Evolutionary conservation across 2,888 invertebrate species (phyloP).

Genomic region (Drosophila meridionalis): DNA sequence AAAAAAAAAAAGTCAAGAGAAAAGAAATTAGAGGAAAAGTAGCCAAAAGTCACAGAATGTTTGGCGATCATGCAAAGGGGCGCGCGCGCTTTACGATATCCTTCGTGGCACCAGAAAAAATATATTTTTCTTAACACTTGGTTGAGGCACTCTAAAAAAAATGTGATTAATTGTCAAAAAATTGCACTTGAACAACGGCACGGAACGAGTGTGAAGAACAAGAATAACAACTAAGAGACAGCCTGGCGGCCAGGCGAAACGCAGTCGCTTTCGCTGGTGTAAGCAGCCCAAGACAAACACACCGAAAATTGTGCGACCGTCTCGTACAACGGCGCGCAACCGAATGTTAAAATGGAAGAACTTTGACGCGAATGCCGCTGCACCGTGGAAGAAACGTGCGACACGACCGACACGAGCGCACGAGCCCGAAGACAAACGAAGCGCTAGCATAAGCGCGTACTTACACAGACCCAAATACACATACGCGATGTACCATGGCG

Average conservation of each 20-base stretch:
- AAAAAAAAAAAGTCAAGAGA: neutral
- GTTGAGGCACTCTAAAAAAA: slow-evolving; percentile 63
- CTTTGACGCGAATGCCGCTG: slow-evolving; percentile 55
- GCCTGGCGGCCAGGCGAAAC: slow-evolving; percentile 49
- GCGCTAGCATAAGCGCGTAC: slow-evolving; percentile 26
- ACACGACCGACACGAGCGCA: slow-evolving; percentile 21
- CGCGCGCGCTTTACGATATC: slow-evolving; percentile 28
- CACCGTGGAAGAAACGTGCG: slow-evolving; percentile 35
- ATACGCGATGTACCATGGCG: slow-evolving; percentile 39
- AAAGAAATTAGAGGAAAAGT: neutral
- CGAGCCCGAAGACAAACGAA: slow-evolving; percentile 27
- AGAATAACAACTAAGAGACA: slow-evolving; percentile 32
- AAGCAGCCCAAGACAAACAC: slow-evolving; percentile 50
- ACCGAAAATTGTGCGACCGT: slow-evolving; percentile 84
- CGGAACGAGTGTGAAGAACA: slow-evolving; percentile 29
- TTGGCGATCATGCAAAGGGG: slow-evolving; percentile 38
- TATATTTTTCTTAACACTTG: slow-evolving; percentile 38
- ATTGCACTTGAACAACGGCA: slow-evolving; percentile 42
- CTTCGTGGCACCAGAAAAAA: slow-evolving; percentile 37
- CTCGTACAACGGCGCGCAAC: slow-evolving; percentile 85
- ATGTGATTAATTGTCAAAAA: slow-evolving; percentile 17
- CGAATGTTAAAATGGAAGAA: slow-evolving; percentile 82
- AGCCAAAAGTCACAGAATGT: slow-evolving; percentile 13
- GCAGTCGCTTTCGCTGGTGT: slow-evolving; percentile 12
- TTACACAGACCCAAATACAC: slow-evolving; percentile 3